A percentile compares a stretch with the other conserved stretches of the same genome.
Conservation (phyloP, 2,113 vertebrate species). For the Cheirogaleus medius region DNA sequence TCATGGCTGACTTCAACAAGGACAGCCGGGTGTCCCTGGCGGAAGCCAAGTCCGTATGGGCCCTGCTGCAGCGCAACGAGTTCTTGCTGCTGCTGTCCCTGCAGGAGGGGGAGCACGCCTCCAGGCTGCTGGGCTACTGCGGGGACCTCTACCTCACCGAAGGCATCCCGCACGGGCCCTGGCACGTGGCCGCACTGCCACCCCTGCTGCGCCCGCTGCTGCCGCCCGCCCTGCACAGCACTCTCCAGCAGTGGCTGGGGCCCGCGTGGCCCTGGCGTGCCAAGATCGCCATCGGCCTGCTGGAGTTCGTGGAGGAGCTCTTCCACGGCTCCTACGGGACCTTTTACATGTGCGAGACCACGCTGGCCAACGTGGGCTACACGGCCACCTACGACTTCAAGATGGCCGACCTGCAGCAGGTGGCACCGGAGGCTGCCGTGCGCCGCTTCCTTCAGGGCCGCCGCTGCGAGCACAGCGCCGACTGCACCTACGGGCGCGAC, state of each 20-base stretch:
- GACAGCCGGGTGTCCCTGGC: conserved; percentile 95
- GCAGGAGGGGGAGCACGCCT: conserved; percentile 93
- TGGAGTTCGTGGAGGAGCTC: conserved; percentile 98
- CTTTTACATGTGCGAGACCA: conserved; percentile 95
- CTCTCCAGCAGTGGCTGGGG: conserved; percentile 94
- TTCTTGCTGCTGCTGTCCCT: conserved; percentile 92
- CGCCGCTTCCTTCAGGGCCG: conserved; percentile 91
- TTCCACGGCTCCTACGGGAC: conserved; percentile 95
- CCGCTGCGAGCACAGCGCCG: conserved; percentile 91
- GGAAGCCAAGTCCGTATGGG: conserved; percentile 97
- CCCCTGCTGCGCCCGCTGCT: conserved; percentile 88
- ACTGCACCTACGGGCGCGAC: conserved; percentile 95
- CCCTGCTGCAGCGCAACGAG: conserved; percentile 94
- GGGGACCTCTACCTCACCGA: conserved; percentile 96
- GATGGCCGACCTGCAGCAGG: conserved; percentile 92
- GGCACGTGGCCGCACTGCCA: conserved; percentile 88
- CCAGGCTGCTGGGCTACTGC: conserved; percentile 93
- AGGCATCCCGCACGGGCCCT: conserved; percentile 88
- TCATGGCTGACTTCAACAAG: conserved; percentile 92
- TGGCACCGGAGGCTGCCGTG: conserved; percentile 91
- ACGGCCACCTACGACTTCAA: conserved; percentile 94
- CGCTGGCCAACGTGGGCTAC: conserved; percentile 92
- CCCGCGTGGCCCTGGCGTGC: conserved; percentile 95
- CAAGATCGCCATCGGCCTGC: conserved; percentile 93
- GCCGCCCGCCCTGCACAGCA: conserved; percentile 85